A percentile compares a stretch with the other conserved stretches of the same genome.
Evolutionary conservation across 2,113 vertebrate genomes (phyloP).

Genomic region (Terrapene triunguis): DNA sequence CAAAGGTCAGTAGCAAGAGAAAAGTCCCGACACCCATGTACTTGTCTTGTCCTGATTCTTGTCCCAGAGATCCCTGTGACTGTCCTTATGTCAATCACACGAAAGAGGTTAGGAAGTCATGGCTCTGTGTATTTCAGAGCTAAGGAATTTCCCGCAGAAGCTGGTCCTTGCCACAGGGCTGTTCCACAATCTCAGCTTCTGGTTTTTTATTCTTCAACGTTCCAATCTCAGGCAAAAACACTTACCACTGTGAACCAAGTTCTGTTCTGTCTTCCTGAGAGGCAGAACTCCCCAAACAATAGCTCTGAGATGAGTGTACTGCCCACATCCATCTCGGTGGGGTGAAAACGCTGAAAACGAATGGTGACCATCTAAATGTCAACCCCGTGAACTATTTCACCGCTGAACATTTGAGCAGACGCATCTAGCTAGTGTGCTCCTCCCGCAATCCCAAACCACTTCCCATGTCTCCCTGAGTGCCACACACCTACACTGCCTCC

Average conservation of each 20-base stretch:
- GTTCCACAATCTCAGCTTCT: too few relatives aligned
- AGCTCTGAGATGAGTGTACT: slow-evolving; percentile 25
- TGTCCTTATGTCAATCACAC: accelerated
- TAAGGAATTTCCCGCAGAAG: too few relatives aligned
- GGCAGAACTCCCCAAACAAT: slow-evolving; percentile 55
- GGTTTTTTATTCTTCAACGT: slow-evolving; percentile 31
- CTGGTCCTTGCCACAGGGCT: too few relatives aligned
- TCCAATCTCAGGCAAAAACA: slow-evolving; percentile 27
- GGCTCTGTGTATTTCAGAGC: neutral
- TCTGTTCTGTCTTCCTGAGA: slow-evolving; percentile 23
- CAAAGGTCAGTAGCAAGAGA: too few relatives aligned
- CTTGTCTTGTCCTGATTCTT: too few relatives aligned
- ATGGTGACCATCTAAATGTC: slow-evolving; percentile 46
- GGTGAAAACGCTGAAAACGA: neutral
- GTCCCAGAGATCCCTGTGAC: too few relatives aligned
- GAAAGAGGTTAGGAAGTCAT: neutral
- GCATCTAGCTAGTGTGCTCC: neutral
- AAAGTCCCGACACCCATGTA: too few relatives aligned
- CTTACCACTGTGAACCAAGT: slow-evolving; percentile 3
- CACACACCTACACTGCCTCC: neutral
- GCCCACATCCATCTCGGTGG: slow-evolving; percentile 53
- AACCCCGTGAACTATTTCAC: slow-evolving; percentile 1
- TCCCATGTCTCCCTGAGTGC: neutral
- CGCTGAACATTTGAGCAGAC: neutral
- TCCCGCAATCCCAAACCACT: neutral